phyloP scores from a whole-genome alignment of 2,797 vertebrate genomes.

The Anisognathus igniventris region DNA sequence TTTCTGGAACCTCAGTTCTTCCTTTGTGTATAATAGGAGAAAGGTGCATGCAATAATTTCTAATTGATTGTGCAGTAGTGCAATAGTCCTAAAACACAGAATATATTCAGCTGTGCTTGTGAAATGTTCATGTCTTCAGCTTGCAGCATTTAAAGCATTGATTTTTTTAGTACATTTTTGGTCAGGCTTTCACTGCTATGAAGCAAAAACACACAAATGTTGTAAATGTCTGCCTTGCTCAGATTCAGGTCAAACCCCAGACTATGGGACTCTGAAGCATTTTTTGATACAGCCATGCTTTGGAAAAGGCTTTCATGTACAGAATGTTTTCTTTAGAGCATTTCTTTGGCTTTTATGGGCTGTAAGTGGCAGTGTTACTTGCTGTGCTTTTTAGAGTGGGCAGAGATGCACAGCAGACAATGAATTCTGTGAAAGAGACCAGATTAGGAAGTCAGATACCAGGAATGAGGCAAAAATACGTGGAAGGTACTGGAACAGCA shows the following conservation, averaged over 20 bases:
- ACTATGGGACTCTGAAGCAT: neutral
- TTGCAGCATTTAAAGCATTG: neutral
- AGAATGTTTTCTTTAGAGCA: neutral
- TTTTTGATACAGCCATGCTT: neutral
- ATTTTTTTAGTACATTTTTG: neutral
- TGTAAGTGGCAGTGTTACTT: neutral
- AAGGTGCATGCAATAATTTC: neutral
- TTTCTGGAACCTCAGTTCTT: neutral
- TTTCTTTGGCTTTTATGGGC: neutral
- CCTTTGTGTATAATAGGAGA: neutral
- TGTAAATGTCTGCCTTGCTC: neutral
- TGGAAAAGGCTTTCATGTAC: neutral
- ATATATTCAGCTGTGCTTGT: neutral
- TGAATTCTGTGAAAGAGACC: neutral
- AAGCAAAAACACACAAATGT: neutral
- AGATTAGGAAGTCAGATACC: neutral
- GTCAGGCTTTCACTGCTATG: neutral
- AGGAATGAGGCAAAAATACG: neutral
- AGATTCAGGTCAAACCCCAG: neutral
- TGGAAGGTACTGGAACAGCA: conserved; percentile 23
- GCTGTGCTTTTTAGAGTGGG: neutral
- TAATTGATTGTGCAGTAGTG: neutral
- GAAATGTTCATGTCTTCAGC: neutral
- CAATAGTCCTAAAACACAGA: neutral
- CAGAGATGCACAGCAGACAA: neutral